Evolutionary conservation across 2,888 invertebrate genomes (phyloP).

Genomic region (Galerucella calmariensis): DNA sequence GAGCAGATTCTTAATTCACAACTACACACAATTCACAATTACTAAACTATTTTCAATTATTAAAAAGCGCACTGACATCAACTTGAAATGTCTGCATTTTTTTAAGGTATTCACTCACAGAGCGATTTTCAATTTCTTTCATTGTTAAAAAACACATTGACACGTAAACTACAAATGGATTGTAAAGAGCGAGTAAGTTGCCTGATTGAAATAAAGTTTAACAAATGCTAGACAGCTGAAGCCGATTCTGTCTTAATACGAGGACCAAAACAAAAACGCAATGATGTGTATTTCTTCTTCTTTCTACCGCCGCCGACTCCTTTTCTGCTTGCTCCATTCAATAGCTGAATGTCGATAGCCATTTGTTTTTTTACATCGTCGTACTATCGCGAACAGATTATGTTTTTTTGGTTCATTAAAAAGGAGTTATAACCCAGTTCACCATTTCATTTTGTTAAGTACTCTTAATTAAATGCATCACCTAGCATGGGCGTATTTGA

Average conservation of each 20-base stretch:
- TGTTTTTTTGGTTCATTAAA: constrained; percentile 30
- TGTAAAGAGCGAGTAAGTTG: too few species aligned
- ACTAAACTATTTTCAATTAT: too few species aligned
- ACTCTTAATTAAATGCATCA: constrained; percentile 24
- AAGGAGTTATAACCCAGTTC: constrained; percentile 27
- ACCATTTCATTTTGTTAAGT: constrained; percentile 23
- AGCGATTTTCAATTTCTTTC: too few species aligned
- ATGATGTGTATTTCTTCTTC: constrained; percentile 27
- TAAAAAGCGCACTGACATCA: too few species aligned
- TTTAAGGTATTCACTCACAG: too few species aligned
- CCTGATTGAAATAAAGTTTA: too few species aligned
- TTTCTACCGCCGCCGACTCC: constrained; percentile 17
- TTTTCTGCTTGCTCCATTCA: constrained; percentile 30
- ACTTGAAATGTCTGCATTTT: too few species aligned
- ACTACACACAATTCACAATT: too few species aligned
- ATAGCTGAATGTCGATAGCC: constrained; percentile 30
- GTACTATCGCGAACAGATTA: constrained; percentile 28
- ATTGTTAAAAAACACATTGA: too few species aligned
- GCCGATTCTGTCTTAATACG: constrained; percentile 23
- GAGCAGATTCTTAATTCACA: too few species aligned
- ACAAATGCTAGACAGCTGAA: not conserved
- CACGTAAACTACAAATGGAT: too few species aligned
- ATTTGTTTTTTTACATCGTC: constrained; percentile 18
- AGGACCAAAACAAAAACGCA: constrained; percentile 47
- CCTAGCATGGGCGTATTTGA: constrained; percentile 9